Base-by-base conservation (phyloP, 2,888 invertebrate genomes). In the Nomada ferruginata region DNA sequence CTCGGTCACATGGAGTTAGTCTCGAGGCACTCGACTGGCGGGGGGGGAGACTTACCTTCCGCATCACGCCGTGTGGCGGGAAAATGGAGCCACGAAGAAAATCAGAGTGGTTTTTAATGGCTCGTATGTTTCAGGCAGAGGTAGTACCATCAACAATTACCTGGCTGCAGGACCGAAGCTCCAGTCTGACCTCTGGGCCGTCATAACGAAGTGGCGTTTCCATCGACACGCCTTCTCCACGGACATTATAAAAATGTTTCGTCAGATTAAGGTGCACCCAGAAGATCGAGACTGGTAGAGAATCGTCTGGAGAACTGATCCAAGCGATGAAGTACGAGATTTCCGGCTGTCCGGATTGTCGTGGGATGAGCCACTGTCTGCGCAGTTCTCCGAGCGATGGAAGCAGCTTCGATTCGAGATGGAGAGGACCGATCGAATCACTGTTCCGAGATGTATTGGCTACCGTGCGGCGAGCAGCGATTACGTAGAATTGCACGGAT, bases 191-290 rank as follows among this genome's bases (percentile, higher is more conserved):
- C 47, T 63, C 0, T 63, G 63, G n/a, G 3, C 5, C 1, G 10
- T 63, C 1, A 11, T 47, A 4, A 47, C 23, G 2, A 44, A 36
- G 11, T 63, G 47, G 63, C 47, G 23, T 0, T 11, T 44, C 0
- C 15, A 44, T 20, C 20, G 23, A 23, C 4, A 3, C 4, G 63
- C 20, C 0, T 63, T 63, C 15, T 20, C 63, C 0, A 5, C 47
- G 15, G 63, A 63, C 15, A 23, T 63, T 0, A 23, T 63, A 0
- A 63, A 63, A 47, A 63, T 63, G 63, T 63, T 47, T 7, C 44
- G 15, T 0, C 47, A 63, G 47, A 47, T 63, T 4, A 7, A 13
- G 13, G 47, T 63, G 20, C 15, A 47, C 23, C 0, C 23, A 0
- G 15, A 1, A 7, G 23, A 63, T 13, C 7, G 3, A 0, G 2